These are phyloP conservation scores for Hipposideros armiger DNA, from an alignment of 2,113 vertebrate genomes.

Conservation along the genomic window DNA sequence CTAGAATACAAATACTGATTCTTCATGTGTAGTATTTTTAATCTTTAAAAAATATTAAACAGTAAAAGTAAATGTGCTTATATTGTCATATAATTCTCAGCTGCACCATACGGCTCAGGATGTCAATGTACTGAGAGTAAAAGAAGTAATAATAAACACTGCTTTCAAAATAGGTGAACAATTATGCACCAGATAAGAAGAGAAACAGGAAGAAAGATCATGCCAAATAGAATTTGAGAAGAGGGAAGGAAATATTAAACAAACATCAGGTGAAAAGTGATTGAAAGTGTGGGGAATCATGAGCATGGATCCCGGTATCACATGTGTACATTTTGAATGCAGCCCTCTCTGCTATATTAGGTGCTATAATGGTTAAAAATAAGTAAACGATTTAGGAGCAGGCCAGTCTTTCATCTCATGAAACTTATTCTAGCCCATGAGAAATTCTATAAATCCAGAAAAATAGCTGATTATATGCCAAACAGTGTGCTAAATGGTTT, in stretches of 20 bases:
- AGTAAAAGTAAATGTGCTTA: not conserved
- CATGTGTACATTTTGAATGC: not conserved
- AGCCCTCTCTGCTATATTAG: not conserved
- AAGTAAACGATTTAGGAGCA: slow-evolving; percentile 12
- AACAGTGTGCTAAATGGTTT: not conserved
- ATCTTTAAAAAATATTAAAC: slow-evolving; percentile 26
- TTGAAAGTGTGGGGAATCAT: not conserved
- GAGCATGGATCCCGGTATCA: fast-evolving
- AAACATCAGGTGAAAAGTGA: not conserved
- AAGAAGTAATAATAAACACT: not conserved
- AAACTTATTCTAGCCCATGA: not conserved
- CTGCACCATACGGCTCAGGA: not conserved
- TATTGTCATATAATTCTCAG: not conserved
- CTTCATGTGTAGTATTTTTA: not conserved
- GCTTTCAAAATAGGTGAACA: not conserved
- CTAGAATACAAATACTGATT: not conserved
- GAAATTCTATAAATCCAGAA: not conserved
- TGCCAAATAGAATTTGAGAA: not conserved
- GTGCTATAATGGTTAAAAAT: not conserved
- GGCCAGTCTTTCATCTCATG: not conserved
- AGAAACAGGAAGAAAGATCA: not conserved
- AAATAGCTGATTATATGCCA: not conserved
- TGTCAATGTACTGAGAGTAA: not conserved
- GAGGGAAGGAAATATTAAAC: not conserved
- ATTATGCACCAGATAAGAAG: not conserved